Conservation (phyloP, 2,888 invertebrate species). For the Ectobius pallidus region DNA sequence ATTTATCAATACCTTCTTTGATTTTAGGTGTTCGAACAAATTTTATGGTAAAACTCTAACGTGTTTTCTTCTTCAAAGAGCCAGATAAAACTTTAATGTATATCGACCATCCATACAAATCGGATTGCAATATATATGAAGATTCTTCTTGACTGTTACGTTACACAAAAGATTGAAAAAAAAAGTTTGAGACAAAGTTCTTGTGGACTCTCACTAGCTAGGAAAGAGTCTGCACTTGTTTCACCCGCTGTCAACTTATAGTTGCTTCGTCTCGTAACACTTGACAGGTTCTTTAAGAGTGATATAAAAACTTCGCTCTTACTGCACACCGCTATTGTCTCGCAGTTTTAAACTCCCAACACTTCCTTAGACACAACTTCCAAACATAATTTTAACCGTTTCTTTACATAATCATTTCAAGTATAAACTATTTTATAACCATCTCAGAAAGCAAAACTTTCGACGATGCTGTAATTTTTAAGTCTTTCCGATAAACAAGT, state of each 20-base stretch:
- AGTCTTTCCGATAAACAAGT: too few relatives aligned
- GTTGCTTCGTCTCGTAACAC: background rate
- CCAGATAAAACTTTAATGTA: too few relatives aligned
- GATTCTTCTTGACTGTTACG: constrained; percentile 44
- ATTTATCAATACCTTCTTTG: too few relatives aligned
- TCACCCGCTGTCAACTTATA: constrained; percentile 18
- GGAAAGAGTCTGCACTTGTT: background rate
- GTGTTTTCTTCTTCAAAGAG: too few relatives aligned
- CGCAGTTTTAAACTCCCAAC: background rate
- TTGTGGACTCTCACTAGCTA: background rate
- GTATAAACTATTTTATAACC: too few relatives aligned
- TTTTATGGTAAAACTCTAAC: too few relatives aligned
- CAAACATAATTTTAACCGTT: too few relatives aligned
- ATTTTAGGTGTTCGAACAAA: too few relatives aligned
- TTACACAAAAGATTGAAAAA: background rate
- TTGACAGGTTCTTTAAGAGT: background rate
- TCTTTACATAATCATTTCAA: too few relatives aligned
- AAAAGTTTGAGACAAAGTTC: background rate
- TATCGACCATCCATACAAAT: background rate
- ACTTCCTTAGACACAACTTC: background rate
- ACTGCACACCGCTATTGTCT: constrained; percentile 6
- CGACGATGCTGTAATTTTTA: too few relatives aligned
- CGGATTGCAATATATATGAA: background rate
- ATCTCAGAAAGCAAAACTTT: too few relatives aligned
- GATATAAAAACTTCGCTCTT: background rate